phyloP scores from a whole-genome alignment of 1,140 invertebrate genomes.

The Pantala flavescens region DNA sequence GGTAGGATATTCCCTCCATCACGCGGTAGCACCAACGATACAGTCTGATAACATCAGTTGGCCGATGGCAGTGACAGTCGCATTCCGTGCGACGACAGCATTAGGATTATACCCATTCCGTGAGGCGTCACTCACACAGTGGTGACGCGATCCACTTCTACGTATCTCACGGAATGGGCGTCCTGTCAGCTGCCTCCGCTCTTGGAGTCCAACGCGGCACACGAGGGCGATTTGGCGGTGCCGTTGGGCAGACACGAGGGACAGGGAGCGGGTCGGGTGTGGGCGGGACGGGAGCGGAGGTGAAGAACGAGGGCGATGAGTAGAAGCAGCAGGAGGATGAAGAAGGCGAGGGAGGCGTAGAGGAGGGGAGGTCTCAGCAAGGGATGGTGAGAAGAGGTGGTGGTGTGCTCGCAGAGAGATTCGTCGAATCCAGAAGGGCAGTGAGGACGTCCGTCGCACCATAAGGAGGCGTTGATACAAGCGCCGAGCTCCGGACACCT shows the following conservation, averaged over 20 bases:
- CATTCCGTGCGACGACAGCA: not conserved
- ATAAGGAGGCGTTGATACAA: conserved; percentile 76
- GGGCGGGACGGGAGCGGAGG: conserved; percentile 18
- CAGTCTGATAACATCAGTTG: not conserved
- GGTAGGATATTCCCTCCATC: not conserved
- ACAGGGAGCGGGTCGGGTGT: conserved; percentile 18
- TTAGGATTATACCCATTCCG: not conserved
- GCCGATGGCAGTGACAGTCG: not conserved
- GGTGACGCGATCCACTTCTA: conserved; percentile 77
- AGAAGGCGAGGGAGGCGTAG: conserved; percentile 42
- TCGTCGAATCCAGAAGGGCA: conserved; percentile 84
- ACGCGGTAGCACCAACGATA: not conserved
- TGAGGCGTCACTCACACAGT: conserved; percentile 43
- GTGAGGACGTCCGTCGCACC: conserved; percentile 75
- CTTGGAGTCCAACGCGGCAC: conserved; percentile 62
- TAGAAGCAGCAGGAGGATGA: conserved; percentile 38
- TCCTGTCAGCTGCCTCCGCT: conserved; percentile 87
- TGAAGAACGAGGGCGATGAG: conserved; percentile 29
- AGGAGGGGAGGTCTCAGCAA: conserved; percentile 63
- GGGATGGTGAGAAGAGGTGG: conserved; percentile 49
- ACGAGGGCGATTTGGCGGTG: conserved; percentile 61
- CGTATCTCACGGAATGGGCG: conserved; percentile 83
- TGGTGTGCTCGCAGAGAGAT: conserved; percentile 32
- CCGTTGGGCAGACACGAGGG: conserved; percentile 52
- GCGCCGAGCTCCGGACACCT: conserved; percentile 76